A percentile compares a stretch with the other conserved stretches of the same genome.
Conservation (phyloP, 2,888 invertebrate species). For the Hartigia nigra region DNA sequence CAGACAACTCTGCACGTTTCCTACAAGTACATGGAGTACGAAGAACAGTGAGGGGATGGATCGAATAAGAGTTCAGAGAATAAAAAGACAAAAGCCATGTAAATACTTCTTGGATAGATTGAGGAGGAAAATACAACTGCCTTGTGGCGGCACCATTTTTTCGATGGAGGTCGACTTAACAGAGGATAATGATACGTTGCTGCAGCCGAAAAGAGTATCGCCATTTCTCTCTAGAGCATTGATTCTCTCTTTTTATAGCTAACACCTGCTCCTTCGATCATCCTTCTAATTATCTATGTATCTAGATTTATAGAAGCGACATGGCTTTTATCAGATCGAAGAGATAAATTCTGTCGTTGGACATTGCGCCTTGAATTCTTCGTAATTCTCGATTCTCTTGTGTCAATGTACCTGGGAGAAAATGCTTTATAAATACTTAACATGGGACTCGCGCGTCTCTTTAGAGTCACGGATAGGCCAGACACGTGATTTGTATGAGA, state of each 20-base stretch:
- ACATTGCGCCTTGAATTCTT: background rate
- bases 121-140: background rate
- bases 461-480: background rate
- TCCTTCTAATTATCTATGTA: background rate
- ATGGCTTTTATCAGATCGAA: background rate
- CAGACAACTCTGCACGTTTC: background rate
- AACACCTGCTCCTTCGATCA: background rate
- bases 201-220: background rate
- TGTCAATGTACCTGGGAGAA: background rate
- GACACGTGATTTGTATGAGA: background rate
- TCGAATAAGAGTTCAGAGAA: background rate
- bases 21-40: background rate
- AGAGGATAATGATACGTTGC: background rate
- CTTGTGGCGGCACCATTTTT: no score
- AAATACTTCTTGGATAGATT: background rate
- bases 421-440: constrained; percentile 9
- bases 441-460: constrained; percentile 6
- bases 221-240: background rate
- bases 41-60: background rate
- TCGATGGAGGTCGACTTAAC: background rate
- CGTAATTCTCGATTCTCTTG: background rate
- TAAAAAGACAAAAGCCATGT: background rate
- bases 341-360: background rate
- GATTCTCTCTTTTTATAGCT: background rate
- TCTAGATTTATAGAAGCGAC: background rate